Percentiles rank a stretch among this genome's conserved stretches.
Evolutionary conservation across 2,888 invertebrate species (phyloP).

Genomic region (Oeneis ivallda): DNA sequence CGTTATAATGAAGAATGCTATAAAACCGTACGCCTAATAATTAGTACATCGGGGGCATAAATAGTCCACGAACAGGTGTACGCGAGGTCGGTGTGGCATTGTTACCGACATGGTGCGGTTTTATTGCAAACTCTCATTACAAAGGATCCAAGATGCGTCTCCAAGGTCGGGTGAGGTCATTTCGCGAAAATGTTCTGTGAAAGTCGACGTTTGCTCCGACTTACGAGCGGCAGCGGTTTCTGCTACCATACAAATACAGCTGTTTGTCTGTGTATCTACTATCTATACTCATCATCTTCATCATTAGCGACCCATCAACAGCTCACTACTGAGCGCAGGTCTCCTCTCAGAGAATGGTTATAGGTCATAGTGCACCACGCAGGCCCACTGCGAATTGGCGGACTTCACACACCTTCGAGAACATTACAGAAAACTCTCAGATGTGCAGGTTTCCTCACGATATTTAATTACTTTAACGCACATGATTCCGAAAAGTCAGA

Average conservation of each 20-base stretch:
- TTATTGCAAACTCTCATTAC: constrained; percentile 47
- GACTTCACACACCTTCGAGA: too few relatives aligned
- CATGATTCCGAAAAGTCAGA: too few relatives aligned
- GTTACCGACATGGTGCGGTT: constrained; percentile 50
- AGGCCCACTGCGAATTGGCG: too few relatives aligned
- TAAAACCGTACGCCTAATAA: constrained; percentile 27
- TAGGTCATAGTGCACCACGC: too few relatives aligned
- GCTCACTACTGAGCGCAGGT: too few relatives aligned
- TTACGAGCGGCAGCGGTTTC: constrained; percentile 39
- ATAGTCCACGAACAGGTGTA: constrained; percentile 31
- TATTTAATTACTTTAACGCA: too few relatives aligned
- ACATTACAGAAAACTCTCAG: too few relatives aligned
- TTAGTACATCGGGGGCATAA: constrained; percentile 31
- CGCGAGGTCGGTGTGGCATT: constrained; percentile 40
- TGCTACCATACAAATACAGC: background rate
- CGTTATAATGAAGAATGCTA: constrained; percentile 2
- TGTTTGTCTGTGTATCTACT: background rate
- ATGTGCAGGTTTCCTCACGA: too few relatives aligned
- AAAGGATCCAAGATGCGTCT: constrained; percentile 47
- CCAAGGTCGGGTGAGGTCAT: constrained; percentile 62
- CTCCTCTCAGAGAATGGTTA: too few relatives aligned
- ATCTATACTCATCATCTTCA: too few relatives aligned
- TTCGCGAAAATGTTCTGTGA: constrained; percentile 55
- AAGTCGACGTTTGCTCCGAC: constrained; percentile 45
- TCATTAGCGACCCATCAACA: too few relatives aligned